Conservation (phyloP, 2,888 invertebrate species). For the Erebia aethiops region DNA sequence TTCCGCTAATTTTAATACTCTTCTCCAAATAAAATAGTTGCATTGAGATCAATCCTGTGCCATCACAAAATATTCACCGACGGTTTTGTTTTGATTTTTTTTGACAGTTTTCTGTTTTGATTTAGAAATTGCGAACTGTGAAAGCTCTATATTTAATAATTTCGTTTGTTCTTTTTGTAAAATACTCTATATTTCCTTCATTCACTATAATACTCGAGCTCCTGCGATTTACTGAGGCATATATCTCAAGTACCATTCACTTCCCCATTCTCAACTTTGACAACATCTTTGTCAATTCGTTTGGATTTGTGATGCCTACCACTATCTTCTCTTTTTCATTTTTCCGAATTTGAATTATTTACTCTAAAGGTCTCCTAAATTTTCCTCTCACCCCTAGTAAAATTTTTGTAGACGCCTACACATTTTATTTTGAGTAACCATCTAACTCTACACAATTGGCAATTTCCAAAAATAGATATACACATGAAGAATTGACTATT, state of each 20-base stretch:
- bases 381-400: background rate
- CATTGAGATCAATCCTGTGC: constrained; percentile 69
- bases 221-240: background rate
- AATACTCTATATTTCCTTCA: no score
- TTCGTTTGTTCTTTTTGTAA: background rate
- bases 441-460: background rate
- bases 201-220: no score
- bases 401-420: background rate
- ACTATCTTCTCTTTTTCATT: background rate
- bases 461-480: background rate
- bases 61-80: constrained; percentile 62
- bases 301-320: background rate
- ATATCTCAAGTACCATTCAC: background rate
- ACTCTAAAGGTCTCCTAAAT: no score
- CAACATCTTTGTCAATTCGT: background rate
- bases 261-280: background rate
- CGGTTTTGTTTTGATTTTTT: no score
- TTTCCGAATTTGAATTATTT: background rate
- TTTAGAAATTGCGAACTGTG: background rate
- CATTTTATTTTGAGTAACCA: background rate
- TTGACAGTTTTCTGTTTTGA: constrained; percentile 28
- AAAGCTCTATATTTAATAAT: background rate
- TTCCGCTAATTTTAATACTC: constrained; percentile 27
- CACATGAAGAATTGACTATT: constrained; percentile 56
- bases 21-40: constrained; percentile 40